Base-by-base conservation (phyloP, 2,797 vertebrate genomes). In the Myotis daubentonii region DNA sequence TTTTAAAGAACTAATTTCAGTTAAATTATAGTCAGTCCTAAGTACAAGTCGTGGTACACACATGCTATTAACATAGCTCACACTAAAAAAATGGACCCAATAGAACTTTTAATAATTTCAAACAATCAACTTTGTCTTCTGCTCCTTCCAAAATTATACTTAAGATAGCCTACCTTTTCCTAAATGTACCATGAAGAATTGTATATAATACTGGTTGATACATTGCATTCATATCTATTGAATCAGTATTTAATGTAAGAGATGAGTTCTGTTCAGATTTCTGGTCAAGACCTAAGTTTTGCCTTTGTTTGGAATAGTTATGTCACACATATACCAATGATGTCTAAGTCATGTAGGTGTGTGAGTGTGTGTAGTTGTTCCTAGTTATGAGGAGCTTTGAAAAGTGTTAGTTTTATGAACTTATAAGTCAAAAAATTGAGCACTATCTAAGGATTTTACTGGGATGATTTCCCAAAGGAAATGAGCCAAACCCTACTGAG, bases 381-480 rank as follows among this genome's bases (percentile, higher is more conserved):
- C 72, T 78, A 28, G 11, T 89, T 91, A 65, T 53, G 15, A 88
- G 51, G 68, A 81, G 22, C 47, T 78, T 85, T 76, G 6, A 23
- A 80, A 87, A 82, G 81, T 81, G 53, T 74, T 94, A 82, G 85
- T 94, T 89, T 96, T 87, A 65, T 80, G 25, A 91, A 72, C 84
- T 66, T 53, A 41, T 79, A 75, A 87, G 25, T 70, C 30, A 87
- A 87, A 91, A 94, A 55, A 9, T 44, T 78, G 10, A 89, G 51
- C 49, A 15, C 44, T 82, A 12, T 51, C 41, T 89, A 4, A 82
- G 47, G 51, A 85, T 94, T 93, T 91, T 76, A 91, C 44, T 74
- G 53, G 85, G 19, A 10, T 94, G 41, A 94, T 91, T 94, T 89
- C 93, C 81, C 81, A 79, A 22, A 87, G 87, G 71, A 94, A 85